Percentiles rank a stretch among this genome's conserved stretches.
phyloP scores from a whole-genome alignment of 2,113 vertebrate genomes.

The Microcebus lehilahytsara region DNA sequence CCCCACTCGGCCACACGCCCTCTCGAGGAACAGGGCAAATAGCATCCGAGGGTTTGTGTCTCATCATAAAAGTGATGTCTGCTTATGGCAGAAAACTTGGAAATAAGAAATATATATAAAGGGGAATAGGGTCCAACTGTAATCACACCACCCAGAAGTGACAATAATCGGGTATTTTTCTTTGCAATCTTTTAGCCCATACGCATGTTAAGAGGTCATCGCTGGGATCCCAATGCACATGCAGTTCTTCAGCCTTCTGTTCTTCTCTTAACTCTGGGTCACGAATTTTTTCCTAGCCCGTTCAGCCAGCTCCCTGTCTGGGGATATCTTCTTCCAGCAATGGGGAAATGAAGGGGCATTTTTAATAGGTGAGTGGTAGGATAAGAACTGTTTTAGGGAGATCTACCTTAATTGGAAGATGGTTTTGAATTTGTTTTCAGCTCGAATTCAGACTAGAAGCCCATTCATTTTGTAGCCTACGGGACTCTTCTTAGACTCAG shows the following conservation, averaged over 20 bases:
- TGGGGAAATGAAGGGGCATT: rapidly evolving
- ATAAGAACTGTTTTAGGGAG: neutral
- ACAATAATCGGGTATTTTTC: rapidly evolving
- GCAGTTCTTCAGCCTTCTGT: rapidly evolving
- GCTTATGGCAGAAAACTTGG: neutral
- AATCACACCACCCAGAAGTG: rapidly evolving
- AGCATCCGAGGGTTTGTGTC: rapidly evolving
- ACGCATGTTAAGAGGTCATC: rapidly evolving
- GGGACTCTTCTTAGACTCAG: rapidly evolving
- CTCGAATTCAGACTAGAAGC: neutral
- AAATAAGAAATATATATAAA: neutral
- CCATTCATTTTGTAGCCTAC: rapidly evolving
- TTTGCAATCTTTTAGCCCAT: rapidly evolving
- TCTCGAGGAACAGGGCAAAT: neutral
- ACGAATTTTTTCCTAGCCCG: rapidly evolving
- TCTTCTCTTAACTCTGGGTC: neutral
- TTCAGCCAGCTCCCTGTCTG: rapidly evolving
- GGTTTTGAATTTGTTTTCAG: neutral
- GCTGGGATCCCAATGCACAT: rapidly evolving
- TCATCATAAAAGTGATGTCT: neutral
- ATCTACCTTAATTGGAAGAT: rapidly evolving
- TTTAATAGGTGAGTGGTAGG: rapidly evolving
- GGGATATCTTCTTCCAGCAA: neutral
- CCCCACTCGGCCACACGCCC: rapidly evolving
- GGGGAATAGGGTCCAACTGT: rapidly evolving